These are phyloP conservation scores for Anabacerthia variegaticeps DNA, from an alignment of 2,797 vertebrate species.

Conservation along the genomic window DNA sequence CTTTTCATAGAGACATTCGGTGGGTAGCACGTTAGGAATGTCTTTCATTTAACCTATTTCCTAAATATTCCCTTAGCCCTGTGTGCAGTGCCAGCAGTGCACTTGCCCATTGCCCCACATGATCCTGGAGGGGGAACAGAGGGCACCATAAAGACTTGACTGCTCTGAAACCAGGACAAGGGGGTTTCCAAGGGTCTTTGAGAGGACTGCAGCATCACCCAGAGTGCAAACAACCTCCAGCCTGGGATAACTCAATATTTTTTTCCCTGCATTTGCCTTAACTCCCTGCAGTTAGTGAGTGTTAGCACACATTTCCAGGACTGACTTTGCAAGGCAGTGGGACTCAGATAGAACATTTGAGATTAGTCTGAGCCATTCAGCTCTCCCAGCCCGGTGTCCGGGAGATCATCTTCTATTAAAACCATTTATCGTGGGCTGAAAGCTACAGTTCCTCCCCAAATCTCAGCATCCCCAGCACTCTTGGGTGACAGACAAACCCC, in stretches of 20 bases:
- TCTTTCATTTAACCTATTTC: conserved; percentile 45
- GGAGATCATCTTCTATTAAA: background rate
- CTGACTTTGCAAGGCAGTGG: background rate
- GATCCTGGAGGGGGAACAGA: background rate
- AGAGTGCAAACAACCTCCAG: background rate
- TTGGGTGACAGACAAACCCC: background rate
- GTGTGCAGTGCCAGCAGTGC: background rate
- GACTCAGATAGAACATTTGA: background rate
- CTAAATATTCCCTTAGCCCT: background rate
- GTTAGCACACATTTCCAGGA: background rate
- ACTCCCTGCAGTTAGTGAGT: background rate
- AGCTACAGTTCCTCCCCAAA: background rate
- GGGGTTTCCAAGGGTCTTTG: background rate
- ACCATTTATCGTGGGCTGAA: background rate
- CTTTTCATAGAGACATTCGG: background rate
- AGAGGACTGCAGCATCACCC: background rate
- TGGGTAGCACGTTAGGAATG: background rate
- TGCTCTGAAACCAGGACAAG: background rate
- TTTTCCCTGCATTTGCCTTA: background rate
- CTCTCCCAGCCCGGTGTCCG: background rate
- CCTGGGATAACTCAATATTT: background rate
- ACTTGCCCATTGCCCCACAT: rapidly evolving
- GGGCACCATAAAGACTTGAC: background rate
- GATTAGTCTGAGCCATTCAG: background rate
- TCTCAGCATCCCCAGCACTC: rapidly evolving